A percentile compares a stretch with the other conserved stretches of the same genome.
These are phyloP conservation scores for Eupithecia dodoneata DNA, from an alignment of 2,888 invertebrate species.

Conservation along the genomic window DNA sequence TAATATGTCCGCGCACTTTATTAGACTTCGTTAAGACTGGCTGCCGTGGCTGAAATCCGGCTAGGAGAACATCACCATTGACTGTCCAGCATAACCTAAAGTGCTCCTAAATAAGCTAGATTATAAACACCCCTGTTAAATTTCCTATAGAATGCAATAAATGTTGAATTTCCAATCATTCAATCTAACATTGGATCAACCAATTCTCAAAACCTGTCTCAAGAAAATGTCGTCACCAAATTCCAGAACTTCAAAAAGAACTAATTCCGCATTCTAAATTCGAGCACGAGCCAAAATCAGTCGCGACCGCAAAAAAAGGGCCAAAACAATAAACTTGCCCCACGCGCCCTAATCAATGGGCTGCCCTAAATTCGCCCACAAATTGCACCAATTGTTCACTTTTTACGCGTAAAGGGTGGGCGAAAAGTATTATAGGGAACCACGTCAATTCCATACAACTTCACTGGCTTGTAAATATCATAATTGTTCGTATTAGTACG, in stretches of 20 bases:
- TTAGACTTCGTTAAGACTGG: no score
- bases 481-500: slow-evolving; percentile 59
- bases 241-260: slow-evolving; percentile 51
- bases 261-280: slow-evolving; percentile 58
- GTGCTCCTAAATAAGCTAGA: no score
- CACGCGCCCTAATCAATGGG: slow-evolving; percentile 74
- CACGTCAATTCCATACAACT: slow-evolving; percentile 62
- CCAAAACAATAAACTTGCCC: slow-evolving; percentile 70
- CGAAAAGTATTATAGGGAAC: slow-evolving; percentile 59
- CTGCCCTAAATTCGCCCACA: slow-evolving; percentile 81
- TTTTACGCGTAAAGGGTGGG: slow-evolving; percentile 77
- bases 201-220: background rate
- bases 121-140: no score
- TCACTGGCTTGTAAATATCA: slow-evolving; percentile 71
- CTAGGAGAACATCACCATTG: no score
- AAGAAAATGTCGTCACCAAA: slow-evolving; percentile 16
- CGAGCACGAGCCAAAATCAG: slow-evolving; percentile 69
- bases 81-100: no score
- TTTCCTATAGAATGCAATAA: no score
- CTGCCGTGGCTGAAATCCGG: no score
- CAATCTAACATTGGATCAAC: background rate
- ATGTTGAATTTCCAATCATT: background rate
- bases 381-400: slow-evolving; percentile 84
- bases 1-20: no score
- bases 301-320: slow-evolving; percentile 65